phyloP scores from a whole-genome alignment of 30 jellyfish, hydroid and myxozoan species.

The Hydractinia symbiolongicarpus region DNA sequence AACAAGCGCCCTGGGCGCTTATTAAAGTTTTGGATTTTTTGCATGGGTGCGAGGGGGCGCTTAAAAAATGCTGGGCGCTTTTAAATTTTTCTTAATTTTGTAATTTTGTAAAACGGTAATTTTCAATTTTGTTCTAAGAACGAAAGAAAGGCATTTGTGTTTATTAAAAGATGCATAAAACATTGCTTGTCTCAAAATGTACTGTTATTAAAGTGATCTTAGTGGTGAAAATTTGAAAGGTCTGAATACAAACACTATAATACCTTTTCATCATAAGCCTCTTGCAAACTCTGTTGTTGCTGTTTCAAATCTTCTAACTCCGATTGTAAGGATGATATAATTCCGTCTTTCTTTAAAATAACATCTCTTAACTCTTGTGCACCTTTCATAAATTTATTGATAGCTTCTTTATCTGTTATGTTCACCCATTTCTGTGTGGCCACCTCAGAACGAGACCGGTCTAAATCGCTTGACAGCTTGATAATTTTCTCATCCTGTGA shows the following conservation, averaged over 20 bases:
- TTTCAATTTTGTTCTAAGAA: no score
- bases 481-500: constrained; percentile 39
- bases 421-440: constrained; percentile 59
- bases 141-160: no score
- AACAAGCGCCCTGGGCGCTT: no score
- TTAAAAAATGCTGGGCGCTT: no score
- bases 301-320: constrained; percentile 72
- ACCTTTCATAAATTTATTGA: constrained; percentile 48
- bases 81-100: no score
- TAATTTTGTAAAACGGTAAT: no score
- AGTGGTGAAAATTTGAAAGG: neutral
- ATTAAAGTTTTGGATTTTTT: no score
- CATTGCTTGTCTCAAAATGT: no score
- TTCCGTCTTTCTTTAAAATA: constrained; percentile 44
- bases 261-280: constrained; percentile 71
- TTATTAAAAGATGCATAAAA: no score
- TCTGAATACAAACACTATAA: neutral
- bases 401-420: constrained; percentile 66
- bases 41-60: no score
- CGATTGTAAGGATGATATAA: constrained; percentile 27
- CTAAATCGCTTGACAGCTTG: constrained; percentile 35
- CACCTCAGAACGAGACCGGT: constrained; percentile 45
- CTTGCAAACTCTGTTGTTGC: constrained; percentile 32
- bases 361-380: constrained; percentile 59
- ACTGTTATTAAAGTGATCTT: no score